These are phyloP conservation scores for Panthera leo DNA, from an alignment of 2,113 vertebrate genomes.

Conservation along the genomic window DNA sequence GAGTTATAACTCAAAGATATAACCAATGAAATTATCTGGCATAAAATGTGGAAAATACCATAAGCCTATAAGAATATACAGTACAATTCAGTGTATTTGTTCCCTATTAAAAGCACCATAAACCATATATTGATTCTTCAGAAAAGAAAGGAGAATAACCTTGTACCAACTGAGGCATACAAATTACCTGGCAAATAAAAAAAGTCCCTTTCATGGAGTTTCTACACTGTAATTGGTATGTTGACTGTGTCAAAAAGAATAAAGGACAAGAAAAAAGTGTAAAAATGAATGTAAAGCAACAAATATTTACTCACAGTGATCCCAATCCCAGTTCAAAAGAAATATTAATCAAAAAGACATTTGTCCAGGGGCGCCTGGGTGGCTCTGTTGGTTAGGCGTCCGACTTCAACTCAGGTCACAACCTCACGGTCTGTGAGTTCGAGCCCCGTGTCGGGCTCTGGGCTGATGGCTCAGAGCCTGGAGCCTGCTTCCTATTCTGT, in stretches of 20 bases:
- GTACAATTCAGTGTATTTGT: conserved; percentile 37
- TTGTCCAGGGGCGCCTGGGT: not conserved
- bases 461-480: too few species aligned
- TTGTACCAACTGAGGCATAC: conserved; percentile 21
- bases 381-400: too few species aligned
- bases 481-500: too few species aligned
- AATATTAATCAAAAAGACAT: not conserved
- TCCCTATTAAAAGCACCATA: conserved; percentile 52
- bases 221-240: not conserved
- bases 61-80: conserved; percentile 38
- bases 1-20: not conserved
- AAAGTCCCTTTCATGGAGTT: not conserved
- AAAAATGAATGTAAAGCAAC: not conserved
- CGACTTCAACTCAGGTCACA: too few species aligned
- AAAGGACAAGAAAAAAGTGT: not conserved
- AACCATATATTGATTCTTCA: conserved; percentile 60
- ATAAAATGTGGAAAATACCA: conserved; percentile 42
- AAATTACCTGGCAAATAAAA: conserved; percentile 2
- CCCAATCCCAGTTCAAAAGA: not conserved
- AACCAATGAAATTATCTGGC: not conserved
- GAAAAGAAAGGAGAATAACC: conserved; percentile 40
- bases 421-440: too few species aligned
- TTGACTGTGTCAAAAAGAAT: not conserved
- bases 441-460: too few species aligned
- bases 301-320: not conserved